A percentile compares a stretch with the other conserved stretches of the same genome.
Evolutionary conservation across 2,797 vertebrate genomes (phyloP).

Genomic region (Enteromius paludinosus): DNA sequence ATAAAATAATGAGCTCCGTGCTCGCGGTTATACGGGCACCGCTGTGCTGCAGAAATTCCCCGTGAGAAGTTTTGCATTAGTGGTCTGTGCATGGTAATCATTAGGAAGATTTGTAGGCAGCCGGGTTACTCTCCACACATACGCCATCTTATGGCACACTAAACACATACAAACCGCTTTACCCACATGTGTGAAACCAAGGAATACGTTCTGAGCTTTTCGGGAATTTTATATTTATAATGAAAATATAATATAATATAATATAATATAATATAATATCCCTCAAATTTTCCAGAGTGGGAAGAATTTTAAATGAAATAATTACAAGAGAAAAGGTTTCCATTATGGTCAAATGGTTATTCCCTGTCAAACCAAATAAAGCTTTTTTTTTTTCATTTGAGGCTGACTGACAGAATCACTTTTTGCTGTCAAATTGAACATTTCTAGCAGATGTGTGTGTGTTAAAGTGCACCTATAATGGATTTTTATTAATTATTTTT

Average conservation of each 20-base stretch:
- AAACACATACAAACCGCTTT: conserved; percentile 29
- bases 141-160: conserved; percentile 35
- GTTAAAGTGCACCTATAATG: neutral
- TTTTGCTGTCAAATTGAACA: neutral
- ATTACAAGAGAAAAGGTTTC: conserved; percentile 3
- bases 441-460: neutral
- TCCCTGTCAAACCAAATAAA: conserved; percentile 8
- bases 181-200: conserved; percentile 27
- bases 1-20: conserved; percentile 36
- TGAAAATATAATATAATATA: conserved; percentile 17
- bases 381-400: neutral
- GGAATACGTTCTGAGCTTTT: neutral
- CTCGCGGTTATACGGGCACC: neutral
- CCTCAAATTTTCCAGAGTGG: neutral
- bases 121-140: conserved; percentile 27
- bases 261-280: too few species aligned
- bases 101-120: conserved; percentile 40
- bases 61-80: conserved; percentile 35
- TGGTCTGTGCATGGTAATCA: conserved; percentile 11
- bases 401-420: neutral
- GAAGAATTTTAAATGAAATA: conserved; percentile 7
- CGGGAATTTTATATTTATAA: conserved; percentile 14
- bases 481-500: too few species aligned
- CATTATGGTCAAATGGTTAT: conserved; percentile 9
- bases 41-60: conserved; percentile 13